Evolutionary conservation across 1,140 invertebrate species (phyloP).

Genomic region (Linepithema humile): DNA sequence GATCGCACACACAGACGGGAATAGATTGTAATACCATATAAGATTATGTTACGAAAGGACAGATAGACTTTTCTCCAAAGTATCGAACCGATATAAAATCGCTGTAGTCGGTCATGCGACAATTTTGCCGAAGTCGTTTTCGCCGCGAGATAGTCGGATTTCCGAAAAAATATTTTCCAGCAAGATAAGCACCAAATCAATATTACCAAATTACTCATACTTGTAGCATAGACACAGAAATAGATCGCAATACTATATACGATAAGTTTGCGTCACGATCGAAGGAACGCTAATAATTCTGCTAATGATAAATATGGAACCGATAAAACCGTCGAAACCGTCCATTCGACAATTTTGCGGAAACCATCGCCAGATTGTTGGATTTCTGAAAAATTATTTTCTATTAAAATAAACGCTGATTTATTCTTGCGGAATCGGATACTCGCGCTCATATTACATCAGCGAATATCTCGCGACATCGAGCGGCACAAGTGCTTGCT

Average conservation of each 20-base stretch:
- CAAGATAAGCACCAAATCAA: neutral
- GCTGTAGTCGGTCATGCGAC: neutral
- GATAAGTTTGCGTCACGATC: neutral
- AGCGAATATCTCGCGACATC: neutral
- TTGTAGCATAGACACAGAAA: neutral
- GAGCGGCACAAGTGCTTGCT: neutral
- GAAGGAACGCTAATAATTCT: neutral
- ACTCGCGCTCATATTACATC: neutral
- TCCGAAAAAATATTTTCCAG: neutral
- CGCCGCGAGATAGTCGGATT: no score
- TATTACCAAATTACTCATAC: neutral
- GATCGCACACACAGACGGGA: neutral
- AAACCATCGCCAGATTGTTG: neutral
- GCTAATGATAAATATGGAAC: neutral
- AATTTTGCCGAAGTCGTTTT: neutral
- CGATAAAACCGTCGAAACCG: neutral
- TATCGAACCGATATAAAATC: neutral
- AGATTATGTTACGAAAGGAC: constrained; percentile 55
- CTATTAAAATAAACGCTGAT: neutral
- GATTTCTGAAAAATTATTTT: neutral
- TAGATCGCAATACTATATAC: neutral
- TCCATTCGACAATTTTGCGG: neutral
- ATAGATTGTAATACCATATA: constrained; percentile 41
- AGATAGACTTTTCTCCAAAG: neutral
- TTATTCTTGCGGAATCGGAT: neutral